Evolutionary conservation across 2,888 invertebrate species (phyloP).

Genomic region (Perizoma flavofasciatum): DNA sequence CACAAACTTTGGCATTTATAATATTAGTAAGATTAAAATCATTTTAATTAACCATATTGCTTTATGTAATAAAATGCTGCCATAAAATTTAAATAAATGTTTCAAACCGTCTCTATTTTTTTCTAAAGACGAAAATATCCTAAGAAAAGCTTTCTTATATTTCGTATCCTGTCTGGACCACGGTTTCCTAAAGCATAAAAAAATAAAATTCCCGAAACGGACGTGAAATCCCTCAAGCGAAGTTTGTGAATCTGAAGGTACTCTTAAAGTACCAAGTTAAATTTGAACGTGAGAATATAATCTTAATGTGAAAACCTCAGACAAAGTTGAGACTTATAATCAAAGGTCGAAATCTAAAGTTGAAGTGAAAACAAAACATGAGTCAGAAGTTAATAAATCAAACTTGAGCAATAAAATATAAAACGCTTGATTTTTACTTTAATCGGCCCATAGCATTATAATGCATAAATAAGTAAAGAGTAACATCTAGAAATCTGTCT

Average conservation of each 20-base stretch:
- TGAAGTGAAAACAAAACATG: conserved; percentile 6
- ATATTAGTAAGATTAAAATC: no score
- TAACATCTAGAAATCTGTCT: no score
- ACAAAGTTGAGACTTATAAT: conserved; percentile 20
- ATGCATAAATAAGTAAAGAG: no score
- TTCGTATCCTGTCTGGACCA: conserved; percentile 5
- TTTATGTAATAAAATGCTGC: no score
- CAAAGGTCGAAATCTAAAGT: conserved; percentile 15
- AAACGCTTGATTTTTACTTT: no score
- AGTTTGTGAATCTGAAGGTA: conserved; percentile 8
- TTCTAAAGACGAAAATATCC: not conserved
- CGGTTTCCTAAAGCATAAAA: conserved; percentile 2
- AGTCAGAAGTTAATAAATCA: no score
- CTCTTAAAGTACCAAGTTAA: conserved; percentile 1
- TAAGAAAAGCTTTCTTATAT: not conserved
- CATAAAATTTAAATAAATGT: not conserved
- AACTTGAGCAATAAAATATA: not conserved
- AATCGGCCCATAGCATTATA: no score
- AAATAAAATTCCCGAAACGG: conserved; percentile 17
- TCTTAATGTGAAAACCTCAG: conserved; percentile 20
- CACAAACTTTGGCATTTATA: no score
- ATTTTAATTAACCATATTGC: no score
- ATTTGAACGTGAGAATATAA: conserved; percentile 19
- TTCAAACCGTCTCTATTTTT: not conserved
- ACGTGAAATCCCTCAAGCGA: conserved; percentile 6